Evolutionary conservation across 2,797 vertebrate species (phyloP).

Genomic region (Halcyon smyrnensis): DNA sequence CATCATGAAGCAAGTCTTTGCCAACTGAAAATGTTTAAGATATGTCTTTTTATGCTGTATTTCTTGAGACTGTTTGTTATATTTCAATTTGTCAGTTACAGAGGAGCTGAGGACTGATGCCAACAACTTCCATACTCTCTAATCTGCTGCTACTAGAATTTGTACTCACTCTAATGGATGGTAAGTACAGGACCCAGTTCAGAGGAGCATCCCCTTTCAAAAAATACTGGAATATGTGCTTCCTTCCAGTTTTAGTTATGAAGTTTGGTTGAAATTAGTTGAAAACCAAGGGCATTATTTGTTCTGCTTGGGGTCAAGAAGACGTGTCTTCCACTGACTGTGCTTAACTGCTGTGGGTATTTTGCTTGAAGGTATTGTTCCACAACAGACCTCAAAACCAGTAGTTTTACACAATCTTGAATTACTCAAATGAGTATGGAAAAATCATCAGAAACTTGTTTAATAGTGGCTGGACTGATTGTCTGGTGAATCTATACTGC

Average conservation of each 20-base stretch:
- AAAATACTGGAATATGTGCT: background rate
- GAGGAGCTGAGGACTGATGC: background rate
- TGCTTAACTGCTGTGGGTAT: background rate
- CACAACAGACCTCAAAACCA: background rate
- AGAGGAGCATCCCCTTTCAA: background rate
- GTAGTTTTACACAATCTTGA: background rate
- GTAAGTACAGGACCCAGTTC: background rate
- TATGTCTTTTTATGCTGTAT: background rate
- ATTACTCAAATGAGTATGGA: background rate
- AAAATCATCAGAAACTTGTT: background rate
- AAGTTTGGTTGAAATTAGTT: background rate
- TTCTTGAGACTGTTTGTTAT: background rate
- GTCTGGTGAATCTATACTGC: background rate
- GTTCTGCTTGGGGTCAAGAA: background rate
- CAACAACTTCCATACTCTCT: background rate
- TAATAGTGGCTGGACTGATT: background rate
- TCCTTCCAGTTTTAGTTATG: background rate
- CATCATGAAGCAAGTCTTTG: background rate
- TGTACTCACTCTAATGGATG: background rate
- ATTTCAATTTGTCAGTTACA: background rate
- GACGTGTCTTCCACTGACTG: background rate
- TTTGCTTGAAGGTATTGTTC: background rate
- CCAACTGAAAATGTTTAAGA: background rate
- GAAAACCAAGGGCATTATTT: background rate
- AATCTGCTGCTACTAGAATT: background rate